Conservation (phyloP, 2,888 invertebrate genomes). For the Zygogramma bicolorata region DNA sequence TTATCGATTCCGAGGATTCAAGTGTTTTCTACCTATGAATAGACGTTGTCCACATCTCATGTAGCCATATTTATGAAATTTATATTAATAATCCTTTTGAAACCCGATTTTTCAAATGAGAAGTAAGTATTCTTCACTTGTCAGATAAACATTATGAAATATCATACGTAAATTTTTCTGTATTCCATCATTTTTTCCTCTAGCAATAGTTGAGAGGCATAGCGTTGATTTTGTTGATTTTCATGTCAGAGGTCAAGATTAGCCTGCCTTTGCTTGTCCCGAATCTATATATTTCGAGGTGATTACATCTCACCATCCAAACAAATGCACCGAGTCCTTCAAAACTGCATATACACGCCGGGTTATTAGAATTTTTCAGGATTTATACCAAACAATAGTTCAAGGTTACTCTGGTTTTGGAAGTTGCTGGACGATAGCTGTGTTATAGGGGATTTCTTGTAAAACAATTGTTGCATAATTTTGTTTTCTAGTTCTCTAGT, state of each 20-base stretch:
- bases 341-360: background rate
- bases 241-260: constrained; percentile 58
- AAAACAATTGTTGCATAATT: constrained; percentile 28
- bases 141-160: background rate
- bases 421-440: constrained; percentile 34
- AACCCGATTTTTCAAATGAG: constrained; percentile 59
- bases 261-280: constrained; percentile 47
- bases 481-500: background rate
- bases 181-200: background rate
- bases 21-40: constrained; percentile 51
- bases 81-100: constrained; percentile 57
- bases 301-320: background rate
- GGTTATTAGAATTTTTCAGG: constrained; percentile 24
- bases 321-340: background rate
- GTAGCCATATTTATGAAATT: constrained; percentile 76
- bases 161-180: background rate
- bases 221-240: constrained; percentile 51
- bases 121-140: constrained; percentile 56
- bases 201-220: constrained; percentile 38
- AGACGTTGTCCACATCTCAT: constrained; percentile 52
- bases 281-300: constrained; percentile 33
- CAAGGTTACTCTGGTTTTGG: constrained; percentile 52
- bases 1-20: constrained; percentile 38
- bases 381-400: constrained; percentile 43
- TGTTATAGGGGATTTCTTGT: constrained; percentile 32